Conservation (phyloP, 2,888 invertebrate species). For the Pimpla rufipes region DNA sequence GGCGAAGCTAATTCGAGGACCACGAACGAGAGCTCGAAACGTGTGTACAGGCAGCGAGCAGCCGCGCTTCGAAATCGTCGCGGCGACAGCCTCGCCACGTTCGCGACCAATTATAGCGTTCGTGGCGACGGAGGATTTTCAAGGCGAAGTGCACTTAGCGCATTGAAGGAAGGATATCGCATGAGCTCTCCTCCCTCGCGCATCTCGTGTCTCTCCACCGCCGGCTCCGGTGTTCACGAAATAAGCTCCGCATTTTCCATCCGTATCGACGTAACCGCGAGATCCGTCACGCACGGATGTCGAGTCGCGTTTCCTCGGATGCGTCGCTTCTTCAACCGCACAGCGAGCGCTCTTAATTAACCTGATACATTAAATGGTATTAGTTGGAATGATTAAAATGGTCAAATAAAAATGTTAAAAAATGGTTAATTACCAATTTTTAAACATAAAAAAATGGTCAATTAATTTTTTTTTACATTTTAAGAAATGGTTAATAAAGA, state of each 20-base stretch:
- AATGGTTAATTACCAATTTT: too few species aligned
- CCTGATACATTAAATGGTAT: neutral
- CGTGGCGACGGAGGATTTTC: conserved; percentile 57
- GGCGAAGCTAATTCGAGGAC: neutral
- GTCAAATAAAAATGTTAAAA: neutral
- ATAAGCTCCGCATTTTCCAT: conserved; percentile 2
- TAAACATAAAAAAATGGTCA: too few species aligned
- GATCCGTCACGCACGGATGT: conserved; percentile 46
- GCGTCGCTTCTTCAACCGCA: neutral
- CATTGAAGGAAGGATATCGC: conserved; percentile 61
- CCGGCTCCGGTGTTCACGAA: conserved; percentile 34
- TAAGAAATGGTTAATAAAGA: too few species aligned
- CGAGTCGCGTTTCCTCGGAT: neutral
- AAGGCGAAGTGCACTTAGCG: conserved; percentile 67
- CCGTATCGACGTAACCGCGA: conserved; percentile 37
- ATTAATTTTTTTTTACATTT: too few species aligned
- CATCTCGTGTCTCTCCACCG: conserved; percentile 31
- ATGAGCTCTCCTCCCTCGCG: conserved; percentile 39
- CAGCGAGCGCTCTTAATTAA: neutral
- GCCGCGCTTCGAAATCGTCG: neutral
- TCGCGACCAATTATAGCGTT: conserved; percentile 58
- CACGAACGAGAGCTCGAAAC: too few species aligned
- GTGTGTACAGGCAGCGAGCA: too few species aligned
- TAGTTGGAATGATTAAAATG: neutral
- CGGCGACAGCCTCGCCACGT: conserved; percentile 60